Conservation (phyloP, 2,888 invertebrate genomes). For the Xanthorhoe designata region DNA sequence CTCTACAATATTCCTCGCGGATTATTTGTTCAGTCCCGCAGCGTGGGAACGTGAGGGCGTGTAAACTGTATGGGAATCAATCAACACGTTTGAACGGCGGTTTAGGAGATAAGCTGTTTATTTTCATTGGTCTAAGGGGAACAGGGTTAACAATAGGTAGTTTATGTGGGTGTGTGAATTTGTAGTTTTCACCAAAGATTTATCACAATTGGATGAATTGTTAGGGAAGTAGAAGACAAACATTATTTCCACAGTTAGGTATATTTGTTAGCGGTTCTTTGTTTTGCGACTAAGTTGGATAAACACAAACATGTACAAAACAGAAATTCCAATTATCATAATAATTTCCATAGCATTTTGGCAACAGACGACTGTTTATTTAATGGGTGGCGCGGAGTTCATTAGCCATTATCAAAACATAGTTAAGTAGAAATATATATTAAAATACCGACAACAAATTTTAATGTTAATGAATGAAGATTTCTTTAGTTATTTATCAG, state of each 20-base stretch:
- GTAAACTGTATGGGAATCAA: conserved; percentile 25
- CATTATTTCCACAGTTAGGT: not conserved
- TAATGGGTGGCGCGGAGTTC: conserved; percentile 1
- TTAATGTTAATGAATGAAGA: too few species aligned
- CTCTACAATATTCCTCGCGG: conserved; percentile 2
- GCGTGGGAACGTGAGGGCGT: conserved; percentile 20
- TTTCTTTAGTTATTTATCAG: too few species aligned
- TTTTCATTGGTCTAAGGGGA: conserved; percentile 23
- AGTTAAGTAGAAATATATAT: too few species aligned
- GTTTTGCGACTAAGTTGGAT: conserved; percentile 5
- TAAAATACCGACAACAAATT: too few species aligned
- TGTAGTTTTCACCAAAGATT: not conserved
- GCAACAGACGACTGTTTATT: conserved; percentile 12
- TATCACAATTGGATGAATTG: not conserved
- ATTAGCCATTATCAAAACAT: not conserved
- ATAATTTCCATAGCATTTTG: conserved; percentile 13
- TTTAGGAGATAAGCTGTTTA: conserved; percentile 29
- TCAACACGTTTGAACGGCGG: conserved; percentile 22
- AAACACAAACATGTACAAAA: conserved; percentile 17
- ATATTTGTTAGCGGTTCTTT: not conserved
- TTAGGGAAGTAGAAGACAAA: too few species aligned
- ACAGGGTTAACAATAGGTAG: conserved; percentile 5
- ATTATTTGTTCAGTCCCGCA: conserved; percentile 16
- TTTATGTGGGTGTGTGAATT: not conserved
- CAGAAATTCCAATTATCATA: conserved; percentile 3